Conservation (phyloP, 2,797 vertebrate species). For the Garrulus glandarius region DNA sequence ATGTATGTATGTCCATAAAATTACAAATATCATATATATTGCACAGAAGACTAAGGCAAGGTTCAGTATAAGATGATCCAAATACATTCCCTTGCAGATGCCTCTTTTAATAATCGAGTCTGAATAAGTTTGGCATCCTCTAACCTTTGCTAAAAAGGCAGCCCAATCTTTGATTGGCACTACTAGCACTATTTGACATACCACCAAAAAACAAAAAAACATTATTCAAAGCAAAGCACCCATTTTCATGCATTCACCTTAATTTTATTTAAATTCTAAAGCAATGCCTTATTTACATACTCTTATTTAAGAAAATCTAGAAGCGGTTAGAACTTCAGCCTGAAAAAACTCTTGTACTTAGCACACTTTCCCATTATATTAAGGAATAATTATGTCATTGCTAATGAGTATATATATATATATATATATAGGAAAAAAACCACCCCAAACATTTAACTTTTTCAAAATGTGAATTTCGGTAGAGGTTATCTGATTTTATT, state of each 20-base stretch:
- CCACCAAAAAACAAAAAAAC: neutral
- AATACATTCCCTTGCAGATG: neutral
- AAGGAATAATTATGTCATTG: neutral
- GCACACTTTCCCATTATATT: neutral
- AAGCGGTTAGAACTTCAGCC: neutral
- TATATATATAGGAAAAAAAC: neutral
- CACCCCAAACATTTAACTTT: neutral
- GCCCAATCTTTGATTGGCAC: neutral
- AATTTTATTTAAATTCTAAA: neutral
- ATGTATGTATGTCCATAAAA: neutral
- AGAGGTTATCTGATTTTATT: neutral
- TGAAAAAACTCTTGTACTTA: neutral
- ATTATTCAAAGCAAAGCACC: neutral
- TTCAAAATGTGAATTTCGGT: neutral
- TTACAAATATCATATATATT: neutral
- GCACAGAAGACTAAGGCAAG: neutral
- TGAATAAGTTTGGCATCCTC: neutral
- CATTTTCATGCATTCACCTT: neutral
- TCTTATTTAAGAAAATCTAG: neutral
- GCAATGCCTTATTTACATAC: neutral
- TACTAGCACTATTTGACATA: neutral
- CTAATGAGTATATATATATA: neutral
- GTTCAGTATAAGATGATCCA: neutral
- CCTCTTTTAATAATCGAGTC: neutral
- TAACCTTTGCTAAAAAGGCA: neutral